These are phyloP conservation scores for Clivina fossor DNA, from an alignment of 2,888 invertebrate species.

Conservation along the genomic window DNA sequence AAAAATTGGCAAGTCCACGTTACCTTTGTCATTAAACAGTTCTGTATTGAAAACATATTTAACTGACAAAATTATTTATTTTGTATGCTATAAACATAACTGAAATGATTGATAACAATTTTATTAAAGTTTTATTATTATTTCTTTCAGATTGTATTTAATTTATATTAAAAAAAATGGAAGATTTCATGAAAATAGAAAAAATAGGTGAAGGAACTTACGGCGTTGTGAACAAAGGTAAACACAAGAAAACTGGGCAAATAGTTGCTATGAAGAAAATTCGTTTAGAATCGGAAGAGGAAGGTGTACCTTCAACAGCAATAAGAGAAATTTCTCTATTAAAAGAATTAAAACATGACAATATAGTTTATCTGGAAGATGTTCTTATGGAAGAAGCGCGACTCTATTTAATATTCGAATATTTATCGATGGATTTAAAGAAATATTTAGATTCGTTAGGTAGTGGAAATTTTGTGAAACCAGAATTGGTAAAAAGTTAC, in stretches of 20 bases:
- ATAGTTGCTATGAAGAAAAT: conserved; percentile 97
- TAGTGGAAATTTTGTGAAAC: conserved; percentile 76
- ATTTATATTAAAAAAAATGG: conserved; percentile 60
- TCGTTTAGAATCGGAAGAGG: conserved; percentile 91
- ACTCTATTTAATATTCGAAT: conserved; percentile 94
- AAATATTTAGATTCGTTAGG: conserved; percentile 91
- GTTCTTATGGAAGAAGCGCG: conserved; percentile 93
- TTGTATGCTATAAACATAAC: too few relatives aligned
- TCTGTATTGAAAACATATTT: too few relatives aligned
- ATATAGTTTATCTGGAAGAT: conserved; percentile 93
- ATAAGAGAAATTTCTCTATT: conserved; percentile 93
- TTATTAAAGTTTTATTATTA: too few relatives aligned
- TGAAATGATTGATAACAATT: too few relatives aligned
- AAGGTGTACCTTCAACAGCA: conserved; percentile 97
- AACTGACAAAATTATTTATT: too few relatives aligned
- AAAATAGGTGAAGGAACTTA: conserved; percentile 99
- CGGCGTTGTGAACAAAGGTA: conserved; percentile 97
- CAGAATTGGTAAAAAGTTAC: conserved; percentile 82
- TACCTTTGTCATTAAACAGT: too few relatives aligned
- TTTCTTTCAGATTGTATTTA: background rate
- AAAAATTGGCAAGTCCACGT: too few relatives aligned
- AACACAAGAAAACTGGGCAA: conserved; percentile 82
- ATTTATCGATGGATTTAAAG: conserved; percentile 94
- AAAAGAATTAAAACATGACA: conserved; percentile 91
- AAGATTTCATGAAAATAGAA: conserved; percentile 92